phyloP scores from a whole-genome alignment of 2,797 vertebrate genomes.

The Meriones psammophilus region DNA sequence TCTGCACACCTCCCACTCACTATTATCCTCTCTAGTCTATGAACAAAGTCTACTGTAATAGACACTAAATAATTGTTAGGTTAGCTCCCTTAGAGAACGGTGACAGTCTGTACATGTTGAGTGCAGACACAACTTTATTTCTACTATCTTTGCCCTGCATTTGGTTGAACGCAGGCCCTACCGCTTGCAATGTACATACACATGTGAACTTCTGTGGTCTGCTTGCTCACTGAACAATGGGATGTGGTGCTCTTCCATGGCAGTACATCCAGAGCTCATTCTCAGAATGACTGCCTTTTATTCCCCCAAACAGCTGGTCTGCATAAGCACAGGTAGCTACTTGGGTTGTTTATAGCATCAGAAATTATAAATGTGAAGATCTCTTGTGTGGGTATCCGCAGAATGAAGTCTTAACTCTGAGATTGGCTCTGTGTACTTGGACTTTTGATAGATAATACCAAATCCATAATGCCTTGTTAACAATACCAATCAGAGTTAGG shows the following conservation, averaged over 20 bases:
- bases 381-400: not conserved
- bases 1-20: no score
- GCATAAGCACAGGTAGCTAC: not conserved
- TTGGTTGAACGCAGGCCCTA: not conserved
- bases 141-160: not conserved
- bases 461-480: not conserved
- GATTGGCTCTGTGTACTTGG: not conserved
- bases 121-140: not conserved
- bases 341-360: not conserved
- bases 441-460: slow-evolving; percentile 18
- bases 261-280: not conserved
- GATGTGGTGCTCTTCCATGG: not conserved
- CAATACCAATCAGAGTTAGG: not conserved
- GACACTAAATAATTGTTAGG: not conserved
- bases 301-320: not conserved
- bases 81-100: not conserved
- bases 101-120: not conserved
- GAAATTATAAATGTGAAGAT: not conserved
- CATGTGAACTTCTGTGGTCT: not conserved
- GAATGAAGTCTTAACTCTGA: not conserved
- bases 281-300: not conserved
- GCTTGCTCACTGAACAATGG: not conserved
- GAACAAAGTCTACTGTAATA: not conserved
- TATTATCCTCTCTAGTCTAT: not conserved
- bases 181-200: not conserved